phyloP scores from a whole-genome alignment of 2,113 vertebrate species.

The Vidua chalybeata region DNA sequence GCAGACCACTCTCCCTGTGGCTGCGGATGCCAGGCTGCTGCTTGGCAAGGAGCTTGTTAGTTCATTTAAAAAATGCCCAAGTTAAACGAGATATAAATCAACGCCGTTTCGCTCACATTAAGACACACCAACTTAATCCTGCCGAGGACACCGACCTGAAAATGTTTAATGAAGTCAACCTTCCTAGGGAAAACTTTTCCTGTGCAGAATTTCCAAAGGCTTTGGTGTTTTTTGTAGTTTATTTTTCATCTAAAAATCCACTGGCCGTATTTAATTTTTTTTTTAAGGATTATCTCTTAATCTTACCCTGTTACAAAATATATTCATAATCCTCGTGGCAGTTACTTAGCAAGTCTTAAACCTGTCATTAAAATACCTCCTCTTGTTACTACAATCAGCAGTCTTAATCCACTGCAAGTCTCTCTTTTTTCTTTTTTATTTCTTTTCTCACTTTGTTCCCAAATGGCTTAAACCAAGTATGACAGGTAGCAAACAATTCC shows the following conservation, averaged over 20 bases:
- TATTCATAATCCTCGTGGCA: constrained; percentile 60
- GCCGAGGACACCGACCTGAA: background rate
- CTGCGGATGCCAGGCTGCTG: constrained; percentile 42
- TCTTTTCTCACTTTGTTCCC: constrained; percentile 44
- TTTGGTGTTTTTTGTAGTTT: background rate
- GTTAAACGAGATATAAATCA: background rate
- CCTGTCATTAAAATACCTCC: constrained; percentile 66
- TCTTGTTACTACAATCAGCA: constrained; percentile 62
- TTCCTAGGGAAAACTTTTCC: background rate
- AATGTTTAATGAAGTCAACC: background rate
- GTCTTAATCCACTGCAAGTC: constrained; percentile 29
- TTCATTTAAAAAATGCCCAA: background rate
- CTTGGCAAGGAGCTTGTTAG: background rate
- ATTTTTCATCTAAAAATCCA: constrained; percentile 10
- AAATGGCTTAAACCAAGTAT: constrained; percentile 43
- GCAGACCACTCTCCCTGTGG: background rate
- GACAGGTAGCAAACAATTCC: constrained; percentile 51
- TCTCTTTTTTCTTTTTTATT: background rate
- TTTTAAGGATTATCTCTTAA: constrained; percentile 61
- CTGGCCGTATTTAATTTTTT: background rate
- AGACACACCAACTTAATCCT: background rate
- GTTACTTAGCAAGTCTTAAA: constrained; percentile 77
- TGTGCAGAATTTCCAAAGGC: background rate
- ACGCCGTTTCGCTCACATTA: rapidly evolving
- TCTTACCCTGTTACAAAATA: constrained; percentile 55